Percentiles rank a stretch among this genome's conserved stretches.
These are phyloP conservation scores for Elanus axillaris DNA, from an alignment of 2,113 vertebrate species.

Conservation along the genomic window DNA sequence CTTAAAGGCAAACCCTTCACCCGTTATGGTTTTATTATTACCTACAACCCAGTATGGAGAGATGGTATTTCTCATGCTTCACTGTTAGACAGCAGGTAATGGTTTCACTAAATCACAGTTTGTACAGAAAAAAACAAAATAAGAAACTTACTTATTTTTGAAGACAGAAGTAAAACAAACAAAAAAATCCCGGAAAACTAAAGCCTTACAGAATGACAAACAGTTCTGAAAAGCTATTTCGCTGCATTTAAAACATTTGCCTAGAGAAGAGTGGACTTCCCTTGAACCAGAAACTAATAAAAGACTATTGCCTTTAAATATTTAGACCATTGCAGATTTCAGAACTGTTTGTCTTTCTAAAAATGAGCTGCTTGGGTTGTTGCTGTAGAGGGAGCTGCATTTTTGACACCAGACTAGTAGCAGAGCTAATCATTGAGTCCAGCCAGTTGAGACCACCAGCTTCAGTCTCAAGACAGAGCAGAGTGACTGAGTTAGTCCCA, in stretches of 20 bases:
- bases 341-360: neutral
- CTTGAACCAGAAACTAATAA: slow-evolving; percentile 57
- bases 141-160: neutral
- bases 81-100: neutral
- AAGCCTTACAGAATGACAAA: neutral
- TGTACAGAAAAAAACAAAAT: neutral
- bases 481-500: neutral
- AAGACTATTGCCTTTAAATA: slow-evolving; percentile 40
- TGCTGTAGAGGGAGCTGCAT: neutral
- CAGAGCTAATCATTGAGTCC: neutral
- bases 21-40: neutral
- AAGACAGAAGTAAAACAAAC: neutral
- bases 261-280: slow-evolving; percentile 3
- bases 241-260: neutral
- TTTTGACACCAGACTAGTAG: neutral
- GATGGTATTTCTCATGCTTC: neutral
- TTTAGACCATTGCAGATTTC: slow-evolving; percentile 37
- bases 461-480: neutral
- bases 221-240: slow-evolving; percentile 17
- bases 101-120: slow-evolving; percentile 9
- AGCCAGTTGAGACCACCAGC: neutral
- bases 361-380: neutral
- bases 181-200: neutral
- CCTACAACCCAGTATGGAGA: neutral
- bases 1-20: neutral